Conservation (phyloP, 2,888 invertebrate genomes). For the Sabellastarte sp. region DNA sequence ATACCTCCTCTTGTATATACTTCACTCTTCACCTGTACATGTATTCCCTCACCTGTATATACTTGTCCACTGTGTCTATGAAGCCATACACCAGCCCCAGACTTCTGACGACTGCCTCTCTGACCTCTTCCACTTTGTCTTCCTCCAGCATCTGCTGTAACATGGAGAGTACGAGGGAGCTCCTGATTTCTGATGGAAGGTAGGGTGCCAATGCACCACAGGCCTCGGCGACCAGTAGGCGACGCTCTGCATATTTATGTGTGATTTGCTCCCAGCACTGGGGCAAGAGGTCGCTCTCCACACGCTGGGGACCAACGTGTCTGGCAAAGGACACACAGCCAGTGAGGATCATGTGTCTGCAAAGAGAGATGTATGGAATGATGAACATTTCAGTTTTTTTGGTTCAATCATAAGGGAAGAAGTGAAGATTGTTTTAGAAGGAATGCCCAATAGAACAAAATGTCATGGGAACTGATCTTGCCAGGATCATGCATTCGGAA, state of each 20-base stretch:
- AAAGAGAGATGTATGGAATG: too few species aligned
- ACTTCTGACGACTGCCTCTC: slow-evolving; percentile 67
- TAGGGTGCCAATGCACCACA: slow-evolving; percentile 70
- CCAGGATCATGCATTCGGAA: too few species aligned
- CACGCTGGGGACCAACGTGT: slow-evolving; percentile 61
- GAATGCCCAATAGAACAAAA: too few species aligned
- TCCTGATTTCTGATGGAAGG: slow-evolving; percentile 65
- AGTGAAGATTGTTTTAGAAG: too few species aligned
- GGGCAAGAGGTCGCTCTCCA: slow-evolving; percentile 71
- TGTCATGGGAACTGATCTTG: too few species aligned
- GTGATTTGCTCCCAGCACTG: slow-evolving; percentile 73
- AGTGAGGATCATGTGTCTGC: slow-evolving; percentile 59
- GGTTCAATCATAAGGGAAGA: too few species aligned
- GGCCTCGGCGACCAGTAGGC: slow-evolving; percentile 70
- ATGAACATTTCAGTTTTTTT: too few species aligned
- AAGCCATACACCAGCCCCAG: slow-evolving; percentile 67
- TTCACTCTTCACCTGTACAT: too few species aligned
- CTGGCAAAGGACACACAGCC: slow-evolving; percentile 62
- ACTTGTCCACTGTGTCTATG: slow-evolving; percentile 70
- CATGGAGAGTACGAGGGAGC: slow-evolving; percentile 72
- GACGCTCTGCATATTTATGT: slow-evolving; percentile 69
- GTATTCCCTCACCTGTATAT: slow-evolving; percentile 60
- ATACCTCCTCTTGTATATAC: too few species aligned
- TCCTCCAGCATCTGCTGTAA: slow-evolving; percentile 71
- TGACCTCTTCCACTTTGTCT: slow-evolving; percentile 68